Evolutionary conservation across 1,140 invertebrate species (phyloP), one percentile per base, ranked within the genome.

Genomic region (Psix sp.): DNA sequence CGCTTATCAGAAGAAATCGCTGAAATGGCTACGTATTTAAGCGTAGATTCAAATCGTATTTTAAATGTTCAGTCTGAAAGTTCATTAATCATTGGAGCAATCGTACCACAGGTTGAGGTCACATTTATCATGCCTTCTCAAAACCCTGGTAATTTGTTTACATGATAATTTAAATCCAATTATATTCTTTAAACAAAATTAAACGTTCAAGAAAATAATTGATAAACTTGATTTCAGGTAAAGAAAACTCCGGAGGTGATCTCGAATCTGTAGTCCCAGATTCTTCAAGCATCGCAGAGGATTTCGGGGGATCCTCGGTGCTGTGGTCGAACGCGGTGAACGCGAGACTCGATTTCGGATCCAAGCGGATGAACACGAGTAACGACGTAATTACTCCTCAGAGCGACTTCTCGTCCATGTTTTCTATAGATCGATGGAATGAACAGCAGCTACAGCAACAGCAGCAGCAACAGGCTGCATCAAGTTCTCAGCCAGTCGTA

Each of bases 71-170:
- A 82, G 31, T 74, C 68, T 45, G 86, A 72, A 76, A 91, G 92
- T 67, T 92, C 92, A 5, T 82, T 95, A 48, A 90, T 93, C 17
- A 84, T 95, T 15, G 94, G 93, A 5, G 89, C 93, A 21, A 86
- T 95, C 36, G 89, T 96, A 51, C 93, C 94, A 10, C 94, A 96
- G 83, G 88, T 96, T 5, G 95, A 97, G 86, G 87, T 97, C 29
- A 96, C 94, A 0, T 90, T 96, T 65, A 92, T 97, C 36, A 94
- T 96, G 90, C 93, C 95, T 49, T 92, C 92, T 20, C 91, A 90
- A 78, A 92, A 91, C 77, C 91, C 93, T 67, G 63, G 63, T 67
- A 42, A 59, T 29, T 29, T 24, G 4, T 29, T 29, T 10, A 2
- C 26, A 10, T 10, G 21, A 24, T 24, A 5, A 4, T 24, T 24